Evolutionary conservation across 2,888 invertebrate genomes (phyloP), one percentile per base, ranked within the genome.

Genomic region (Lochmaea crataegi): DNA sequence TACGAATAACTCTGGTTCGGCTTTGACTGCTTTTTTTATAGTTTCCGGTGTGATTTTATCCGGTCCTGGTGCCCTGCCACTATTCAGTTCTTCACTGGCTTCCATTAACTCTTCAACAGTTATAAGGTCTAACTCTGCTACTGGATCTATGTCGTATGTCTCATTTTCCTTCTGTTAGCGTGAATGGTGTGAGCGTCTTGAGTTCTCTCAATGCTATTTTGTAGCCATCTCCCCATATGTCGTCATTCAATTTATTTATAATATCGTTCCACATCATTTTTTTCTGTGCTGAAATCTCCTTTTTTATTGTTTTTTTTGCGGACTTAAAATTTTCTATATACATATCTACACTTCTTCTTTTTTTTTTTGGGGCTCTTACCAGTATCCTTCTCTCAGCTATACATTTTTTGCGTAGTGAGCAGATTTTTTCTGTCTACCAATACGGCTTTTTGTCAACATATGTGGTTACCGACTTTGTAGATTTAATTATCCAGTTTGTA

Each of bases 321-420:
- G 10, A n/a, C 2, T 53, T 18, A 14, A n/a, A n/a, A n/a, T 53
- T 53, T 12, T 16, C 14, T 53, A 42, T 42, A 42, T 12, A 42
- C 12, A 12, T 42, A 42, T 42, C 42, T 42, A 42, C 42, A 42
- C 12, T 42, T 11, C 9, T 42, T 42, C 11, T n/a, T n/a, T n/a
- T 11, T n/a, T 53, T 53, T 18, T 32, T 32, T 53, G 11, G 7
- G 16, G 53, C 18, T n/a, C 53, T 53, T n/a, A 9, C 53, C 18
- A 53, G 53, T 53, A 12, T 12, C 14, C 16, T 7, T n/a, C 18
- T 7, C 14, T 53, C 53, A 11, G 9, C 9, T 11, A 42, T 53
- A 53, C 53, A n/a, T 18, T 53, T 53, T 53, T 53, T 53, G 7
- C 53, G 53, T 18, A n/a, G 53, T 16, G 53, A 42, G 42, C 42